Conservation (phyloP, 2,113 vertebrate species). For the Plecturocebus donacophilus region DNA sequence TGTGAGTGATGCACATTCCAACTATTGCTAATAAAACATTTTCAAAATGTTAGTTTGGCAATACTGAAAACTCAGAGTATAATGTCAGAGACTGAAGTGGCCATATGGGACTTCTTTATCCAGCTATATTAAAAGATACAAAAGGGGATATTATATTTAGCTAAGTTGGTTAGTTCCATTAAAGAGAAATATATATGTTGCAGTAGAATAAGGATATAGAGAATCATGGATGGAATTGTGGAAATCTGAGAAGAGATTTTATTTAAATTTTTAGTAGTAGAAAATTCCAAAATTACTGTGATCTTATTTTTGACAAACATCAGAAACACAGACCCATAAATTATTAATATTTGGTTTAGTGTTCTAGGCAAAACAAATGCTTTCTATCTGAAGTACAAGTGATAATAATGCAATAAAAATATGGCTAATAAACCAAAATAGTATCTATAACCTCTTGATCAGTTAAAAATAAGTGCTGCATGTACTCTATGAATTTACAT, state of each 20-base stretch:
- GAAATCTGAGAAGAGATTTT: background rate
- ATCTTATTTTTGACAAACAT: background rate
- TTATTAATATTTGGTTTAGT: background rate
- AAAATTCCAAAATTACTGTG: background rate
- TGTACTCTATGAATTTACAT: background rate
- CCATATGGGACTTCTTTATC: background rate
- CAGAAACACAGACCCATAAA: background rate
- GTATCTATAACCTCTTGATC: background rate
- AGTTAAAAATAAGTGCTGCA: background rate
- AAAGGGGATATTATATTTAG: background rate
- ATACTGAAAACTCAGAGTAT: background rate
- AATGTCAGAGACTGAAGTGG: background rate
- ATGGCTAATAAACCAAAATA: background rate
- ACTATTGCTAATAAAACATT: background rate
- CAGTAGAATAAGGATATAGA: background rate
- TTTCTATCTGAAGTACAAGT: background rate
- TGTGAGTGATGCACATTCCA: background rate
- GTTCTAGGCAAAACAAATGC: background rate
- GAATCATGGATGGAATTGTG: background rate
- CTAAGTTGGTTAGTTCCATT: background rate
- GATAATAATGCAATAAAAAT: background rate
- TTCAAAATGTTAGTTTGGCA: background rate
- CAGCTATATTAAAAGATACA: background rate
- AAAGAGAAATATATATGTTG: background rate
- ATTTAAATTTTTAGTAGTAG: background rate